Evolutionary conservation across 2,113 vertebrate genomes (phyloP), one percentile per base, ranked within the genome.

Genomic region (Seriola quinqueradiata): DNA sequence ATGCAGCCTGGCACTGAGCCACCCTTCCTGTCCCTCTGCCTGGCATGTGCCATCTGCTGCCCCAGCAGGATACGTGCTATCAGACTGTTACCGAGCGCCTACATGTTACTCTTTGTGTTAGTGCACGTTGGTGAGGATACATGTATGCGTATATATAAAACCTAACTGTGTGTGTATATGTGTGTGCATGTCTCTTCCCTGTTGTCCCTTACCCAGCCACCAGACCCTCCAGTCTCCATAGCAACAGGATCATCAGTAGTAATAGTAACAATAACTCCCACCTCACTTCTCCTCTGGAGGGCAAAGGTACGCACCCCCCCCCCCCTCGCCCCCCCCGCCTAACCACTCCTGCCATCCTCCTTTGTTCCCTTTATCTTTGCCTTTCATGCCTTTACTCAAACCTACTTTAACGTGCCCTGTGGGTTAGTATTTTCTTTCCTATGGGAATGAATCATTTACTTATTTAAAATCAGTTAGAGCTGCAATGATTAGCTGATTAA

Each of bases 141-240:
- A 60, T 79, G 55, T 61, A 58, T 63, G 67, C 57, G 59, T 71
- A 19, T 59, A 34, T 74, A 46, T 84, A 68, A 66, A 66, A 40
- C 69, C 77, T 90, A 81, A 89, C 61, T 71, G 75, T 81, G 55
- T 73, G 38, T 84, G 73, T 42, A 10, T 82, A 13, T 86, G 63
- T 82, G 52, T 87, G 28, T 79, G 77, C 65, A 42, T 86, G 52
- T 86, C 82, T 89, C 14, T 91, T 80, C 74, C 83, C 82, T 90
- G 65, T 87, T 58, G 6, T 90, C 77, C 80, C 74, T 79, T 82
- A 93, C 95, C 95, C 95, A 98, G 97, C 96, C 94, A 96, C 97
- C 90, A 97, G 97, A 96, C 97, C 97, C 95, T 89, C 96, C 96
- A 98, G 97, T 96, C 97, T 98, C 95, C 97, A 98, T 97, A 98